Base-by-base conservation (phyloP, 2,888 invertebrate genomes). In the Oscheius sp. region DNA sequence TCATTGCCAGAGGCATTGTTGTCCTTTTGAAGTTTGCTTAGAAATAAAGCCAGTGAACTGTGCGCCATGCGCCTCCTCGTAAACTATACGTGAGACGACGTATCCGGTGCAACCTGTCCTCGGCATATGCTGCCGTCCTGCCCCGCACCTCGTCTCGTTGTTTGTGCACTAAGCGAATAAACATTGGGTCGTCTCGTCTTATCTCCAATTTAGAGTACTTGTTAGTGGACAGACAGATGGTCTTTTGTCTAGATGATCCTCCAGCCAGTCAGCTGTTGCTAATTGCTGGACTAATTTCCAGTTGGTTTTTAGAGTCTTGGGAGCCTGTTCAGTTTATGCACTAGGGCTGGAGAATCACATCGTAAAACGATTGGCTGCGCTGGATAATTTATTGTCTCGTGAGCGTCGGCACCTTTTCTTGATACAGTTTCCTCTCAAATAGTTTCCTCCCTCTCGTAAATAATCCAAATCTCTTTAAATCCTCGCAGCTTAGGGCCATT, bases 81-180 rank as follows among this genome's bases (percentile, higher is more conserved):
- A 61, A 61, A 61, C 39, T 61, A 29, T 20, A 31, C 45, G 29
- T 61, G 55, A 39, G 45, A 37, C 34, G 33, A 55, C 42, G 61
- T 39, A 61, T 61, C 61, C 61, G 61, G 61, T 31, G 29, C 61
- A 61, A 61, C 61, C 61, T 61, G 61, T 42, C 58, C 42, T 55
- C 61, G 61, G 61, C 61, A 61, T 61, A 61, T 61, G 55, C 48
- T 55, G 55, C 55, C 55, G 55, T 48, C 17, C 48, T 17, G 25
- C 48, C 48, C 20, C 48, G 37, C n/a, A n/a, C 33, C 55, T 55
- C 31, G 55, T n/a, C 33, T 23, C 61, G 61, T 42, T 61, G 61
- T 61, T 61, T 61, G 61, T 61, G 61, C 61, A 25, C 61, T 61
- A 39, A 61, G 61, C 31, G 61, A 29, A 61, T 61, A 61, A 61